A percentile compares a stretch with the other conserved stretches of the same genome.
Evolutionary conservation across 1,140 invertebrate genomes (phyloP).

Genomic region (Ylistrum balloti): DNA sequence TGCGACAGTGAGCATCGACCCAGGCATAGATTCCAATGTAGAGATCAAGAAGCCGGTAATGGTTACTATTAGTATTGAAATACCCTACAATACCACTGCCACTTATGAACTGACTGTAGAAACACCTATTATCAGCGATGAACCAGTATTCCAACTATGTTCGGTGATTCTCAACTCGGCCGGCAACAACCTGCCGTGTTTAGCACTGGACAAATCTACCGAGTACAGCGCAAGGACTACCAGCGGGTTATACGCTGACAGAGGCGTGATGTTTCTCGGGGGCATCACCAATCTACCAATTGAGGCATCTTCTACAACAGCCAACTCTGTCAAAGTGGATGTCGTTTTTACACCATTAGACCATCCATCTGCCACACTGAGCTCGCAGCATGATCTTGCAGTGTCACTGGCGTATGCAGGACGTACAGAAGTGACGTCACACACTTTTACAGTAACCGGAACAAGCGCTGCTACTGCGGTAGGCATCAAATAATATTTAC

Average conservation of each 20-base stretch:
- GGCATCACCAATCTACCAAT: constrained; percentile 58
- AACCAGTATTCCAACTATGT: constrained; percentile 58
- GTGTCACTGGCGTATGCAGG: constrained; percentile 41
- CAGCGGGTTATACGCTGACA: constrained; percentile 23
- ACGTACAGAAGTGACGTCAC: not conserved
- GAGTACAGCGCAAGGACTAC: constrained; percentile 36
- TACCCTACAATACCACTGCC: constrained; percentile 55
- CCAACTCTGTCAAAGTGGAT: constrained; percentile 47
- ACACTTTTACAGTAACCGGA: constrained; percentile 16
- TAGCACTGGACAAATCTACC: constrained; percentile 44
- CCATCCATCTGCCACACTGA: constrained; percentile 19
- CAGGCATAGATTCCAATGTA: constrained; percentile 19
- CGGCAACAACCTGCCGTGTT: constrained; percentile 67
- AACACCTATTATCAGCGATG: constrained; percentile 44
- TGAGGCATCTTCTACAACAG: not conserved
- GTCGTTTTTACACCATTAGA: constrained; percentile 55
- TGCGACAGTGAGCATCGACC: not conserved
- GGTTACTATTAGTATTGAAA: constrained; percentile 17
- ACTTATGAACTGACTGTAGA: constrained; percentile 54
- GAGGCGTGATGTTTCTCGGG: constrained; percentile 49
- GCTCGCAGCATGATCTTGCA: constrained; percentile 41
- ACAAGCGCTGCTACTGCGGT: not conserved
- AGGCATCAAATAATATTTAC: not conserved
- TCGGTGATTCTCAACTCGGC: constrained; percentile 50
- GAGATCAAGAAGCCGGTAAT: constrained; percentile 47